Evolutionary conservation across 2,113 vertebrate genomes (phyloP).

Genomic region (Oophaga pumilio): DNA sequence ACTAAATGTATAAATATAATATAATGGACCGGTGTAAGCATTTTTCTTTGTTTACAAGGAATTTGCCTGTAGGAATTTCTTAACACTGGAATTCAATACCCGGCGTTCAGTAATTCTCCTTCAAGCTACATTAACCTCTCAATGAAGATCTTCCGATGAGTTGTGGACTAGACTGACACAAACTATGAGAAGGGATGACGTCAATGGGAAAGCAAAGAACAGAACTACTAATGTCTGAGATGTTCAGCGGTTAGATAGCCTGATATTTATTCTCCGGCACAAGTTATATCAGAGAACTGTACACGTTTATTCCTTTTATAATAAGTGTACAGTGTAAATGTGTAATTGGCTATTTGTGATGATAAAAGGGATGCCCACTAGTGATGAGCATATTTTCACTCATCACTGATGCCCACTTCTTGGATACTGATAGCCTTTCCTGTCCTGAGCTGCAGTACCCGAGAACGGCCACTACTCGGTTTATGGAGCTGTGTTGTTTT

Average conservation of each 20-base stretch:
- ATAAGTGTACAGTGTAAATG: too few relatives aligned
- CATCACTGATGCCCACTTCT: too few relatives aligned
- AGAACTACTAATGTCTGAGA: background rate
- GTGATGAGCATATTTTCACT: too few relatives aligned
- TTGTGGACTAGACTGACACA: constrained; percentile 25
- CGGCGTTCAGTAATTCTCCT: background rate
- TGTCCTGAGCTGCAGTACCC: too few relatives aligned
- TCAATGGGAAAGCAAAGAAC: background rate
- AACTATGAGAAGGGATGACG: background rate
- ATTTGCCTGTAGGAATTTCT: constrained; percentile 38
- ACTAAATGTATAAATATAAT: constrained; percentile 31
- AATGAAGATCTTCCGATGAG: background rate
- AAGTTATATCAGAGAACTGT: background rate
- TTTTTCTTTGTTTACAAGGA: constrained; percentile 43
- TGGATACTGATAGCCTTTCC: too few relatives aligned
- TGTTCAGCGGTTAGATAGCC: background rate
- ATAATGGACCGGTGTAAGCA: constrained; percentile 21
- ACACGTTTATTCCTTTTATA: background rate
- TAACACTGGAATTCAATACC: constrained; percentile 26
- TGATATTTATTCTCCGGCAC: background rate
- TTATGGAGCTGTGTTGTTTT: too few relatives aligned
- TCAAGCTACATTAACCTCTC: constrained; percentile 21
- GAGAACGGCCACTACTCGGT: too few relatives aligned
- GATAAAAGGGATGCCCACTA: too few relatives aligned
- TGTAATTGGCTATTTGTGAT: too few relatives aligned